These are phyloP conservation scores for Misgurnus anguillicaudatus DNA, from an alignment of 2,113 vertebrate genomes.

Conservation along the genomic window DNA sequence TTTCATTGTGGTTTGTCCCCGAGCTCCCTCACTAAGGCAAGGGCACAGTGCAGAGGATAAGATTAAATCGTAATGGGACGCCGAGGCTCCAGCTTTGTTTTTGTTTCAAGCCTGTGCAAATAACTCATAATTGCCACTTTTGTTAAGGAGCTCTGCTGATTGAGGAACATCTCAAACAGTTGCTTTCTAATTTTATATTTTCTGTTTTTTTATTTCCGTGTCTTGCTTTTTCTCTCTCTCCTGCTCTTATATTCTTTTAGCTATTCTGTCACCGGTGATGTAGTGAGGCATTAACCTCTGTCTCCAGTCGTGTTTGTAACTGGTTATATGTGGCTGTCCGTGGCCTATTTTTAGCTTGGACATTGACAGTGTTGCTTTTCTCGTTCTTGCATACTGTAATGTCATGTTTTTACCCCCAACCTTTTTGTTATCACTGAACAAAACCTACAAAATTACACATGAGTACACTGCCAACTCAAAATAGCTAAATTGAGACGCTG, in stretches of 20 bases:
- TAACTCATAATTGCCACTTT: neutral
- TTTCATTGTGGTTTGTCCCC: neutral
- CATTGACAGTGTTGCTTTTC: constrained; percentile 10
- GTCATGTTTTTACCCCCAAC: constrained; percentile 49
- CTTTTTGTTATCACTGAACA: constrained; percentile 22
- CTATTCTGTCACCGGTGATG: neutral
- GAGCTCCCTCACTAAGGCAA: constrained; percentile 9
- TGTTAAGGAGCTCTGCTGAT: neutral
- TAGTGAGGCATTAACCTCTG: constrained; percentile 26
- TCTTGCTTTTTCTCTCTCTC: neutral
- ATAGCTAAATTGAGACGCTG: constrained; percentile 24
- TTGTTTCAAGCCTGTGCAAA: neutral
- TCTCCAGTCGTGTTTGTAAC: constrained; percentile 53
- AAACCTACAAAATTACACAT: constrained; percentile 1
- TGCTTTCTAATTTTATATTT: neutral
- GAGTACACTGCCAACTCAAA: neutral
- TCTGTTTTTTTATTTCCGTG: neutral
- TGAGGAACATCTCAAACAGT: neutral
- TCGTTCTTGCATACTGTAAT: constrained; percentile 56
- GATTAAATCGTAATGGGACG: neutral
- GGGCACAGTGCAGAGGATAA: neutral
- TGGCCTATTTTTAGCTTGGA: constrained; percentile 62
- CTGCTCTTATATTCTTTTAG: neutral
- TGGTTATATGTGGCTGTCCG: constrained; percentile 56
- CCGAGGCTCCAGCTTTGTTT: neutral